Evolutionary conservation across 2,113 vertebrate genomes (phyloP).

Genomic region (Neolamprologus caudopunctatus): DNA sequence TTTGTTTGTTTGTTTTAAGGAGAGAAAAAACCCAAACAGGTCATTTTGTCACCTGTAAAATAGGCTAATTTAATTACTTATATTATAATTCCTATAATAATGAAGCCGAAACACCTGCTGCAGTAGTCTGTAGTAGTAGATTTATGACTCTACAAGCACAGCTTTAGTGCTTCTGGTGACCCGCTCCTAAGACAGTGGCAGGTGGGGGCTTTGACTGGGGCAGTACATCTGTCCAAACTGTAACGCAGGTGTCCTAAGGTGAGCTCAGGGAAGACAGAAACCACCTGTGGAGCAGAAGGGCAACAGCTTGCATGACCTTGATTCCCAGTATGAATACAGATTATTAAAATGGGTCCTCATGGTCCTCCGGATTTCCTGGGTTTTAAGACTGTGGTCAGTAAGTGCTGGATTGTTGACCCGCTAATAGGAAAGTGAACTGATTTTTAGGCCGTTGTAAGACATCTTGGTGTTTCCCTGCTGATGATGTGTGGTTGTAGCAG

Average conservation of each 20-base stretch:
- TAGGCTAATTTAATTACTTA: neutral
- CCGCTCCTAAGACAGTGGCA: neutral
- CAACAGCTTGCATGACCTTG: neutral
- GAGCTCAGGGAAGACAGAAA: neutral
- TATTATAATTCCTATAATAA: neutral
- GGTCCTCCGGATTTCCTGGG: fast-evolving
- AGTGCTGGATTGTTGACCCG: neutral
- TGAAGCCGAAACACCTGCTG: neutral
- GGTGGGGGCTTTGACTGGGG: neutral
- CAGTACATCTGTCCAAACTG: neutral
- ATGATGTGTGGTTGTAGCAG: neutral
- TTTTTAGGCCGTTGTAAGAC: neutral
- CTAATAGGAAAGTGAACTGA: neutral
- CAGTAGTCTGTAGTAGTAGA: neutral
- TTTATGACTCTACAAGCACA: neutral
- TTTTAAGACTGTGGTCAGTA: neutral
- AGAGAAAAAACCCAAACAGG: neutral
- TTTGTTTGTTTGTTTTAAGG: neutral
- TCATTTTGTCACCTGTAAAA: neutral
- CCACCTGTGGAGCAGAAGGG: neutral
- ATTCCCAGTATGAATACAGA: neutral
- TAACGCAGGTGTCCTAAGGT: neutral
- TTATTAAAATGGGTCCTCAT: neutral
- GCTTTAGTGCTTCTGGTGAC: neutral
- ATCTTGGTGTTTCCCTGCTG: neutral